Evolutionary conservation across 2,888 invertebrate species (phyloP), one percentile per base, ranked within the genome.

Genomic region (Asteroscopus sphinx): DNA sequence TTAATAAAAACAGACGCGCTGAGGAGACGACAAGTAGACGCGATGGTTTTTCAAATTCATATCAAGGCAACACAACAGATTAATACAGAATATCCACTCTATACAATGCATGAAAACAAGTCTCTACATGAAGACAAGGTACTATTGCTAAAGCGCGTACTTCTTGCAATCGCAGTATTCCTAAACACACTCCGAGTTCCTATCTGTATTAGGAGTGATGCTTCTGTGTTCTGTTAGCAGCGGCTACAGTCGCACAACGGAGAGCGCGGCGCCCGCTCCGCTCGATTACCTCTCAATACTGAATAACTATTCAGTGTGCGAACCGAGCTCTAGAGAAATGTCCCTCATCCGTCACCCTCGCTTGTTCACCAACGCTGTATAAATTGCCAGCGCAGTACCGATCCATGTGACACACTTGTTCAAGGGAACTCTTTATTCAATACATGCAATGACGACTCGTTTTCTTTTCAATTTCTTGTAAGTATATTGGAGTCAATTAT

Each of bases 261-360:
- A 7, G 6, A 4, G 16, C 32, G 44, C 26, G 41, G 33, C 35
- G 37, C 13, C 15, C 54, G 58, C 37, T 41, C 15, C 48, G 46
- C 67, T 51, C 45, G 49, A 58, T 72, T 53, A 62, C 47, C 52
- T 47, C 40, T 73, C 47, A 68, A 68, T 53, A 46, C 32, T 37
- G 49, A 51, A 47, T 54, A 53, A 44, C 47, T 54, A 65, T 52
- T 49, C 35, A 45, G 26, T 21, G 55, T 32, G 36, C 42, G 42
- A 35, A 45, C 41, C 53, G 33, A 49, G 41, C 51, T 16, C 26
- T 39, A 57, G 36, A 52, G 54, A 57, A 35, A 54, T 52, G 45
- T 47, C 32, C 41, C 40, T 13, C 51, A 45, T 49, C 40, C 37
- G 47, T 54, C 36, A 71, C 28, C 42, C 12, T 44, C 47, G 32